Conservation (phyloP, 2,113 vertebrate genomes). For the Carollia perspicillata region DNA sequence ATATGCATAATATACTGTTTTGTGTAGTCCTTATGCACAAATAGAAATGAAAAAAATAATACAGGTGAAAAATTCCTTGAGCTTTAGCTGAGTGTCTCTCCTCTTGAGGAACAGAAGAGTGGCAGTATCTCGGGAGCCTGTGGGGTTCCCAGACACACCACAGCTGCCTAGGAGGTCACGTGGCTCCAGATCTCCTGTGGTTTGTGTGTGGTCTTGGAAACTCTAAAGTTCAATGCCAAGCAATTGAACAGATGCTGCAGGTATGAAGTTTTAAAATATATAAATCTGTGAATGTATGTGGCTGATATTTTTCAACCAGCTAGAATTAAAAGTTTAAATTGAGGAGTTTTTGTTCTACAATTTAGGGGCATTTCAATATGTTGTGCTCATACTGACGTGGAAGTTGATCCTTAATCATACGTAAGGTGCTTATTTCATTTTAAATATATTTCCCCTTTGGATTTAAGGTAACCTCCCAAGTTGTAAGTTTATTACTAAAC, state of each 20-base stretch:
- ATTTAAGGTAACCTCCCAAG: background rate
- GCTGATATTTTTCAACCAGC: background rate
- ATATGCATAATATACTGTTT: background rate
- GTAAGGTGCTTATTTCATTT: background rate
- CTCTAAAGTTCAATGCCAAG: background rate
- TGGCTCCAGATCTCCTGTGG: background rate
- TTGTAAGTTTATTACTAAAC: conserved; percentile 1
- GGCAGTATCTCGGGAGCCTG: background rate
- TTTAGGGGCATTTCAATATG: background rate
- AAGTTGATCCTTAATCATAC: background rate
- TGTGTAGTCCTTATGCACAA: background rate
- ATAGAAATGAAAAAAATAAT: background rate
- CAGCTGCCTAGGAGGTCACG: background rate
- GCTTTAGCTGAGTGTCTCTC: background rate
- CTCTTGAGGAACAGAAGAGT: background rate
- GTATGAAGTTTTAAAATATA: background rate
- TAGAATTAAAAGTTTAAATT: background rate
- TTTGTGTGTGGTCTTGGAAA: background rate
- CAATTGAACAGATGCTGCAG: background rate
- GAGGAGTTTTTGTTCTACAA: background rate
- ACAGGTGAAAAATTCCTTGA: background rate
- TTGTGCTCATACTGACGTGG: background rate
- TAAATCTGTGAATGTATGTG: background rate
- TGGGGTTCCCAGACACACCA: background rate
- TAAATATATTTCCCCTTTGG: background rate